These are phyloP conservation scores for Dascyllus trimaculatus DNA, from an alignment of 2,113 vertebrate genomes.

Conservation along the genomic window DNA sequence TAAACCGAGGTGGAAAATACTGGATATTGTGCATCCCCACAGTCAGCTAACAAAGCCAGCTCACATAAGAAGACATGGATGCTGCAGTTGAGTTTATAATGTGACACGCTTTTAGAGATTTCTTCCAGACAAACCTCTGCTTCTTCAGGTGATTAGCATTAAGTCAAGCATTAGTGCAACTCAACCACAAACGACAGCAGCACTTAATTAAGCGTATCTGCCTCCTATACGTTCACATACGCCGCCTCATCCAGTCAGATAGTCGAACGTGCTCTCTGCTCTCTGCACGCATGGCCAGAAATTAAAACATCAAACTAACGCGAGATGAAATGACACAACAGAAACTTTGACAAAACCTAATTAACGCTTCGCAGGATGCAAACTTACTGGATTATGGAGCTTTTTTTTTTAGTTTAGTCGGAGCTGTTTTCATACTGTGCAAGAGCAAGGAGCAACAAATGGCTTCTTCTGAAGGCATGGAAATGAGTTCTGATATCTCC, in stretches of 20 bases:
- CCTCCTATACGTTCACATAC: background rate
- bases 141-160: background rate
- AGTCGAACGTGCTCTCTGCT: background rate
- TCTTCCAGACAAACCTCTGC: background rate
- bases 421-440: constrained; percentile 14
- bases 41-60: background rate
- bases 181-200: background rate
- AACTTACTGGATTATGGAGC: constrained; percentile 10
- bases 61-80: background rate
- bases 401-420: background rate
- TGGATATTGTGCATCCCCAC: no score
- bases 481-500: constrained; percentile 27
- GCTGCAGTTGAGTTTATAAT: background rate
- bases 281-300: constrained; percentile 11
- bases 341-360: constrained; percentile 22
- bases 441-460: constrained; percentile 31
- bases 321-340: constrained; percentile 11
- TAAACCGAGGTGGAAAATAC: no score
- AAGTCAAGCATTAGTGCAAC: background rate
- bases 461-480: constrained; percentile 23
- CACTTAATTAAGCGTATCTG: background rate
- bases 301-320: constrained; percentile 14
- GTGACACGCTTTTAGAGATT: background rate
- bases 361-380: constrained; percentile 9
- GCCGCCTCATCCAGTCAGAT: background rate